These are phyloP conservation scores for Paelopatides confundens DNA, from an alignment of 53 echinoderm and acorn worm species.

Conservation along the genomic window DNA sequence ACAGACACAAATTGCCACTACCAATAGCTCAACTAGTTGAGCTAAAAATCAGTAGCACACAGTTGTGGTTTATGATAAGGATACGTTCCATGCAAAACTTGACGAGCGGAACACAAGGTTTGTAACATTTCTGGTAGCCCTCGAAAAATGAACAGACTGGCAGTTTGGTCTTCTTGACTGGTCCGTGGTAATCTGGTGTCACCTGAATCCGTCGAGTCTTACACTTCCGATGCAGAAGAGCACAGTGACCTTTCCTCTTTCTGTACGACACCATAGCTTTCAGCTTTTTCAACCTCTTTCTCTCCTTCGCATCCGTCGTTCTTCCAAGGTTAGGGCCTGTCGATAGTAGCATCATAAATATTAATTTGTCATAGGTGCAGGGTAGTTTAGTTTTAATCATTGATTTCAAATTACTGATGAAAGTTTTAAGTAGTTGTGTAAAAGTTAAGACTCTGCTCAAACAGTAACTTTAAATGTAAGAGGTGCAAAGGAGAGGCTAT, in stretches of 20 bases:
- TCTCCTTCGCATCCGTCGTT: slow-evolving; percentile 82
- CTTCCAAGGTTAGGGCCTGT: slow-evolving; percentile 75
- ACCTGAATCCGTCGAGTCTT: slow-evolving; percentile 85
- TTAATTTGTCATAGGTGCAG: too few species aligned
- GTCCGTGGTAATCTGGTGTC: slow-evolving; percentile 75
- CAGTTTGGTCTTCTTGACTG: slow-evolving; percentile 59
- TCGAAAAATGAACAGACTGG: slow-evolving; percentile 67
- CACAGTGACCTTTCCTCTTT: slow-evolving; percentile 79
- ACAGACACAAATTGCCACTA: too few species aligned
- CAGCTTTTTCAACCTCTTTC: slow-evolving; percentile 76
- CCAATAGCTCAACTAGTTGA: too few species aligned
- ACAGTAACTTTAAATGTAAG: too few species aligned
- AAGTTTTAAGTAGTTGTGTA: too few species aligned
- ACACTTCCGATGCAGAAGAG: slow-evolving; percentile 84
- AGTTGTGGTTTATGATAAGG: slow-evolving; percentile 40
- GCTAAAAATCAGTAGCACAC: too few species aligned
- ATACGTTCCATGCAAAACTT: slow-evolving; percentile 90
- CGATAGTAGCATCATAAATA: not conserved
- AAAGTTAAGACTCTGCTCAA: too few species aligned
- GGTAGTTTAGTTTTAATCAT: too few species aligned
- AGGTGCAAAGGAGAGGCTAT: too few species aligned
- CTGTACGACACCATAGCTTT: slow-evolving; percentile 82
- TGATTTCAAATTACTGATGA: too few species aligned
- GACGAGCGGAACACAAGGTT: slow-evolving; percentile 75
- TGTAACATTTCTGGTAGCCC: slow-evolving; percentile 63